Conservation (phyloP, 2,113 vertebrate species). For the Myrmophylax atrothorax region DNA sequence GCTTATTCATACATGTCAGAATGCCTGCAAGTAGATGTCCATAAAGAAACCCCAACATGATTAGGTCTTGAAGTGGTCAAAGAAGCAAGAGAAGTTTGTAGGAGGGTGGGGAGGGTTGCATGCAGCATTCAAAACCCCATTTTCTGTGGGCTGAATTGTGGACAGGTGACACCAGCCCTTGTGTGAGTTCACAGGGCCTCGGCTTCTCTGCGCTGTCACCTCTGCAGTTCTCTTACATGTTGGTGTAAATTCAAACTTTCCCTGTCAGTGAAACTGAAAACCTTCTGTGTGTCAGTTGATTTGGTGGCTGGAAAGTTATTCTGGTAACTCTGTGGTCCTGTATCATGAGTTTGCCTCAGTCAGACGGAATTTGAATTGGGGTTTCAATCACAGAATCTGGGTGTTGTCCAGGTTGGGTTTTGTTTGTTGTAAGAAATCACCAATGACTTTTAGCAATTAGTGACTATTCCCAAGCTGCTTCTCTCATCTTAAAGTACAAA, state of each 20-base stretch:
- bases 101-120: neutral
- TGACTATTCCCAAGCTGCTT: neutral
- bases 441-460: neutral
- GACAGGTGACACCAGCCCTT: neutral
- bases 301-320: neutral
- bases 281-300: neutral
- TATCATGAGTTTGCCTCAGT: neutral
- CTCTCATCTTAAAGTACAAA: neutral
- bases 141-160: neutral
- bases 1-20: fast-evolving
- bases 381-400: neutral
- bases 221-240: neutral
- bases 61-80: neutral
- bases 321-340: neutral
- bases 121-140: neutral
- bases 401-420: neutral
- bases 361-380: neutral
- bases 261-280: neutral
- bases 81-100: neutral
- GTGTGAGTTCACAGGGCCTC: fast-evolving
- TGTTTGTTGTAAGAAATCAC: neutral
- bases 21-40: neutral
- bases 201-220: neutral
- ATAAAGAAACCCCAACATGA: neutral
- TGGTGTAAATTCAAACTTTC: neutral